phyloP scores from a whole-genome alignment of 2,888 invertebrate genomes.

The Leptura quadrifasciata region DNA sequence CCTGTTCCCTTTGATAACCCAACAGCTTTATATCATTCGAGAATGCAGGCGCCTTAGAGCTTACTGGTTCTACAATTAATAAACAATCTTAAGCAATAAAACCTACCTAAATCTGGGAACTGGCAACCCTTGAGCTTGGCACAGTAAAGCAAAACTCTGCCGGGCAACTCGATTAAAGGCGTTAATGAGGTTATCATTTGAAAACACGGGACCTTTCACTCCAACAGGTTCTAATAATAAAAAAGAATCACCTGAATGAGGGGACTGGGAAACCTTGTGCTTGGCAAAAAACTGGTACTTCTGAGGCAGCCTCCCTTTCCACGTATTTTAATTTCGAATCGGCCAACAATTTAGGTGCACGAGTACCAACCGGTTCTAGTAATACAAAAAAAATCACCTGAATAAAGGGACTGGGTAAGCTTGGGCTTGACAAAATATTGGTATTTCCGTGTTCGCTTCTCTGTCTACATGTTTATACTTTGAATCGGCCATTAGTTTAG shows the following conservation, averaged over 20 bases:
- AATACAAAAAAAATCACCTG: slow-evolving; percentile 65
- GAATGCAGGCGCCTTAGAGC: slow-evolving; percentile 80
- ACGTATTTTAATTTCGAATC: slow-evolving; percentile 67
- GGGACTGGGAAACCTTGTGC: slow-evolving; percentile 78
- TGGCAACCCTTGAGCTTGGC: slow-evolving; percentile 87
- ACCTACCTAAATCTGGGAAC: slow-evolving; percentile 77
- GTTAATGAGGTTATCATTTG: slow-evolving; percentile 81
- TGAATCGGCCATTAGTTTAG: slow-evolving; percentile 68
- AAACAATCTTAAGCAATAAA: background rate
- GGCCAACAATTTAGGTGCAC: slow-evolving; percentile 72
- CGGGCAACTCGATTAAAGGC: slow-evolving; percentile 77
- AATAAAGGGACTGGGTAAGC: slow-evolving; percentile 77
- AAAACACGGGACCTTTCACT: slow-evolving; percentile 83
- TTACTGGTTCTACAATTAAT: slow-evolving; percentile 76
- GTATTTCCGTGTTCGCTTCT: slow-evolving; percentile 52
- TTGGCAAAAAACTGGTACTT: slow-evolving; percentile 73
- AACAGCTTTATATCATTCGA: slow-evolving; percentile 81
- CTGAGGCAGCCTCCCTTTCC: slow-evolving; percentile 59
- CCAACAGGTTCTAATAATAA: slow-evolving; percentile 79
- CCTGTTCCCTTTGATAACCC: slow-evolving; percentile 67
- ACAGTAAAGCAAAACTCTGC: slow-evolving; percentile 81
- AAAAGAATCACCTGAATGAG: slow-evolving; percentile 46
- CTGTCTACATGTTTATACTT: slow-evolving; percentile 67
- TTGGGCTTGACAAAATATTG: slow-evolving; percentile 76
- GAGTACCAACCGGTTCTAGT: slow-evolving; percentile 73